A percentile compares a stretch with the other conserved stretches of the same genome.
Evolutionary conservation across 2,113 vertebrate species (phyloP).

Genomic region (Pedionomus torquatus): DNA sequence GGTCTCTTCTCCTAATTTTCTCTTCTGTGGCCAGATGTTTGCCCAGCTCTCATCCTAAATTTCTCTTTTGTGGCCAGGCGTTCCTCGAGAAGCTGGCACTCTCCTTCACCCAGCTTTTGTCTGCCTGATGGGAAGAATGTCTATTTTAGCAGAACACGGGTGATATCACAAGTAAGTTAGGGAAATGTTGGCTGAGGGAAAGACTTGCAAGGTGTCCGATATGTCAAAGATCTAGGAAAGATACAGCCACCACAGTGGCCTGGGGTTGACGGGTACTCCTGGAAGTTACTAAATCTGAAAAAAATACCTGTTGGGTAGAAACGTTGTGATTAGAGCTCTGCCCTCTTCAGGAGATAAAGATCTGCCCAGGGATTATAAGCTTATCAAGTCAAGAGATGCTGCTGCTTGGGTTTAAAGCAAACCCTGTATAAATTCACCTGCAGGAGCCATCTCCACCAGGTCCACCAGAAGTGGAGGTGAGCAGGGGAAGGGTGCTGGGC

Average conservation of each 20-base stretch:
- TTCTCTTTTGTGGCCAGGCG: neutral
- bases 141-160: neutral
- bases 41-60: neutral
- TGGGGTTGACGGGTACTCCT: neutral
- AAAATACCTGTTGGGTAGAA: neutral
- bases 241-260: neutral
- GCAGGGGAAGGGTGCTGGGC: neutral
- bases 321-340: neutral
- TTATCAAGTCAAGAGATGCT: neutral
- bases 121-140: rapidly evolving
- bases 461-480: neutral
- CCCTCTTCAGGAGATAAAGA: neutral
- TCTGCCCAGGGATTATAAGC: neutral
- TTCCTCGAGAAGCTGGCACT: neutral
- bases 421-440: rapidly evolving
- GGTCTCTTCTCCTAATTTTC: neutral
- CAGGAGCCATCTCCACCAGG: neutral
- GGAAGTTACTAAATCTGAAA: neutral
- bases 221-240: neutral
- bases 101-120: neutral
- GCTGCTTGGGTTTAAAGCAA: neutral
- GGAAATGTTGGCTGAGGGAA: neutral
- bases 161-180: neutral
- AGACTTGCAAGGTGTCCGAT: neutral
- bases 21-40: neutral